Evolutionary conservation across 2,113 vertebrate species (phyloP).

Genomic region (Xenopus tropicalis): UCB_Xtro_10.0 CM004451.2:57364501-57365000

Average conservation of each 20-base stretch:
- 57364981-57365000: neutral
- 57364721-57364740: constrained; percentile 29
- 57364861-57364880: neutral
- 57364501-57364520: too few species aligned
- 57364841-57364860: constrained; percentile 25
- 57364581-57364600: too few species aligned
- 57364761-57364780: constrained; percentile 33
- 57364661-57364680: neutral
- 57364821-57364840: constrained; percentile 28
- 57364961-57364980: too few species aligned
- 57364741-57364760: constrained; percentile 19
- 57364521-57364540: too few species aligned
- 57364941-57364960: too few species aligned
- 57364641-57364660: neutral
- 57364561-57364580: too few species aligned
- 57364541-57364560: too few species aligned
- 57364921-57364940: too few species aligned
- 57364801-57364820: constrained; percentile 32
- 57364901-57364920: neutral
- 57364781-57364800: constrained; percentile 16
- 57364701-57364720: constrained; percentile 16
- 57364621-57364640: too few species aligned
- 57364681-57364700: neutral
- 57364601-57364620: too few species aligned
- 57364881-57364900: constrained; percentile 9